These are phyloP conservation scores for Cheirogaleus medius DNA, from an alignment of 2,113 vertebrate species.

Conservation along the genomic window DNA sequence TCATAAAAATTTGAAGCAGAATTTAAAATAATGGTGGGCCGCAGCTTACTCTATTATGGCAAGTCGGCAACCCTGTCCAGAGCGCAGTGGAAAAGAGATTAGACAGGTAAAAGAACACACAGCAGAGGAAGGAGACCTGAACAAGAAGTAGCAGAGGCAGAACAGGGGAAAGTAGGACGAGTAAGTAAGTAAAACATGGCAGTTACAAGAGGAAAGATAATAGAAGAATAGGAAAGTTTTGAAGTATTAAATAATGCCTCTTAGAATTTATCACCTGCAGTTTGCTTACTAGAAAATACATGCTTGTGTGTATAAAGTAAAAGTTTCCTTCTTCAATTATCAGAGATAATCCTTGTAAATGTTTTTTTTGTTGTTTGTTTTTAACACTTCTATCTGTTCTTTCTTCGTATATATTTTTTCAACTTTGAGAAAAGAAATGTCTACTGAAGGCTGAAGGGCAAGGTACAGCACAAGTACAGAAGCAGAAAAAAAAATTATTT, in stretches of 20 bases:
- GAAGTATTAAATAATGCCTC: not conserved
- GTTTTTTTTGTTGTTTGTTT: not conserved
- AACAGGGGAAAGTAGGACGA: not conserved
- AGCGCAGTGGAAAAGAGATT: not conserved
- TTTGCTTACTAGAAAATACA: not conserved
- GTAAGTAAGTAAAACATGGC: rapidly evolving
- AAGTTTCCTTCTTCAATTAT: not conserved
- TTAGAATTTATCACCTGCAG: not conserved
- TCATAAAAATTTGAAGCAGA: not conserved
- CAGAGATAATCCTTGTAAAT: not conserved
- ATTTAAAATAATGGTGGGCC: not conserved
- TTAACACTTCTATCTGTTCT: not conserved
- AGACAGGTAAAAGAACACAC: not conserved
- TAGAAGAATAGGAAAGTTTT: not conserved
- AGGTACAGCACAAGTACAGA: not conserved
- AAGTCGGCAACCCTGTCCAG: not conserved
- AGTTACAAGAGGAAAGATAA: not conserved
- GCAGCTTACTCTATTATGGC: not conserved
- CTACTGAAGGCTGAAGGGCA: not conserved
- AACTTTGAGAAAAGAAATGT: not conserved
- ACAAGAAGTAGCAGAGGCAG: not conserved
- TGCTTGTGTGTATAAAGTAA: not conserved
- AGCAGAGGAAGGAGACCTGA: not conserved
- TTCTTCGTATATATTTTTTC: not conserved
- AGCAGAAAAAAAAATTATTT: not conserved